A percentile compares a stretch with the other conserved stretches of the same genome.
Conservation (phyloP, 2,113 vertebrate species). For the Oncorhynchus mykiss region DNA sequence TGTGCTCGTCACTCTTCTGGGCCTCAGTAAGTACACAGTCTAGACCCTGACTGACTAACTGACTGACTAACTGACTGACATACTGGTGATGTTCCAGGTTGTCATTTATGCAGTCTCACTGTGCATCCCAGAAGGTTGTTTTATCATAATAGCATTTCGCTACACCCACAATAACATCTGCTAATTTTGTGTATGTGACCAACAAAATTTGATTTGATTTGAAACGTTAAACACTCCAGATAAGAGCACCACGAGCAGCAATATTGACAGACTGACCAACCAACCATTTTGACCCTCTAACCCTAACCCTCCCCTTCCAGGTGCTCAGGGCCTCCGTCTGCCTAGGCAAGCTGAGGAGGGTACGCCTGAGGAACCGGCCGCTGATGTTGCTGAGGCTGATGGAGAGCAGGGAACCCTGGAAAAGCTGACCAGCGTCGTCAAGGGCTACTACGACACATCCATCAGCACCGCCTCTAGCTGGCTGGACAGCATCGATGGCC, state of each 20-base stretch:
- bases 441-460: constrained; percentile 42
- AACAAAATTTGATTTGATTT: too few relatives aligned
- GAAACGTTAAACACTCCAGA: too few relatives aligned
- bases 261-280: background rate
- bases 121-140: too few relatives aligned
- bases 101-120: too few relatives aligned
- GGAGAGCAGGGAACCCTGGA: constrained; percentile 38
- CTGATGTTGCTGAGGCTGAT: background rate
- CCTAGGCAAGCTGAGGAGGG: constrained; percentile 36
- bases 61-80: too few relatives aligned
- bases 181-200: too few relatives aligned
- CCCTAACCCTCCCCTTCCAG: constrained; percentile 39
- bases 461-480: constrained; percentile 48
- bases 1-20: constrained; percentile 59
- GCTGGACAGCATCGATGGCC: constrained; percentile 50
- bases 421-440: constrained; percentile 45
- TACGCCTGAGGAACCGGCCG: background rate
- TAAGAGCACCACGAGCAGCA: background rate
- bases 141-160: too few relatives aligned
- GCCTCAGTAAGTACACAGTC: constrained; percentile 61
- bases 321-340: constrained; percentile 67
- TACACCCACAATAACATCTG: too few relatives aligned
- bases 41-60: background rate
- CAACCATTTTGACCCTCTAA: background rate
- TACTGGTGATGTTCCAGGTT: too few relatives aligned